Base-by-base conservation (phyloP, 2,113 vertebrate genomes). In the Dendropsophus ebraccatus region DNA sequence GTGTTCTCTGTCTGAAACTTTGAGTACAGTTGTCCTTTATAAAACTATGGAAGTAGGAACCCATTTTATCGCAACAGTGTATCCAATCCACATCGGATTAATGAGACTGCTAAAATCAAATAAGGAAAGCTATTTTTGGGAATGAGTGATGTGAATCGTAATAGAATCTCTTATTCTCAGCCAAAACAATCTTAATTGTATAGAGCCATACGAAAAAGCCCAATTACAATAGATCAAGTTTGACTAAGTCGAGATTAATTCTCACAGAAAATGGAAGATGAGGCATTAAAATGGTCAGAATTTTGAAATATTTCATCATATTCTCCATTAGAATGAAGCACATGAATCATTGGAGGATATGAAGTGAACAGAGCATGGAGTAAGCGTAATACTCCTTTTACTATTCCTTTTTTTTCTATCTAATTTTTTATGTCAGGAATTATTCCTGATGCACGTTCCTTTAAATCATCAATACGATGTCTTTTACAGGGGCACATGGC, bases 111-210 rank as follows among this genome's bases (percentile, higher is more conserved):
- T 60, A 86, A 81, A 86, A 79, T 86, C n/a, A 73, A 86, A 81
- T 86, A 77, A 47, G 69, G 79, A 47, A 74, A 67, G 85, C 77
- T 86, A 81, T 86, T 86, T 86, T 86, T 60, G 78, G 77, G 77
- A 14, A 81, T 86, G 85, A 86, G 50, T 81, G 54, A 86, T 86
- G 85, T 28, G 67, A 56, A 35, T 60, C 25, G 78, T 81, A 86
- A 86, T 86, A 86, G 78, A 81, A 86, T 62, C 62, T 81, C 76
- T 86, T 86, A 86, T 86, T 86, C 84, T 81, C 77, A 72, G 78
- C 85, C 85, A 86, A 86, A 81, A 81, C 85, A 86, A 86, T 81
- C 69, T 72, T 86, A 86, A 86, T 86, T 86, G 85, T 62, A 81
- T 50, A 73, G 50, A 73, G 52, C 77, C 52, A 28, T 81, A 80